A percentile compares a stretch with the other conserved stretches of the same genome.
Conservation (phyloP, 2,797 vertebrate genomes). For the Anisognathus igniventris region DNA sequence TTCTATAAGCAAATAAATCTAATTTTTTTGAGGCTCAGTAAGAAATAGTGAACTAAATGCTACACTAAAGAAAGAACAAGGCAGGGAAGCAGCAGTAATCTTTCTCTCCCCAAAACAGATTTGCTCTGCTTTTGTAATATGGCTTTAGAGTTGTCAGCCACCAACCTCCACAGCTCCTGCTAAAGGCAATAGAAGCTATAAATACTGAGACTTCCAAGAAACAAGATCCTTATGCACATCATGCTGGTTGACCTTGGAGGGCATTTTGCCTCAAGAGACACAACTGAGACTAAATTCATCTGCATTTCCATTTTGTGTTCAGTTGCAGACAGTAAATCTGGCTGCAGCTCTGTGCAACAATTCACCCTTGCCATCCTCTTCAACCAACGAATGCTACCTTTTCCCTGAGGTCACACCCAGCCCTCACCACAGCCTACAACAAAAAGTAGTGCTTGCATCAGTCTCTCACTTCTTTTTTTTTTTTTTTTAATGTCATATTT, state of each 20-base stretch:
- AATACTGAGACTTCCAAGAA: background rate
- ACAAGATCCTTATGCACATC: background rate
- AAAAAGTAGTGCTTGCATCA: background rate
- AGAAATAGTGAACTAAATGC: background rate
- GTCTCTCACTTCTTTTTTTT: background rate
- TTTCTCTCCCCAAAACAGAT: background rate
- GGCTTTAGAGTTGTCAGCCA: background rate
- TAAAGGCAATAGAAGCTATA: background rate
- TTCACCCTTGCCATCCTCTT: background rate
- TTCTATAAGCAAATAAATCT: background rate
- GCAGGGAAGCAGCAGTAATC: background rate
- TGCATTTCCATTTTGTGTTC: background rate
- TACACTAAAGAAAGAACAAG: background rate
- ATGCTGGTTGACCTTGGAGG: background rate
- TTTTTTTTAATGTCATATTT: background rate
- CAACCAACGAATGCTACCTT: fast-evolving
- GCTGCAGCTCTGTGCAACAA: background rate
- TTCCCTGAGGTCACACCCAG: background rate
- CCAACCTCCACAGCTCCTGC: background rate
- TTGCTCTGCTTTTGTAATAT: background rate
- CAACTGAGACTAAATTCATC: background rate
- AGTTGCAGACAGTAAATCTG: background rate
- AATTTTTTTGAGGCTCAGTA: background rate
- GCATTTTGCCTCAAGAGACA: background rate
- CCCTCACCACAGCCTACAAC: background rate